These are phyloP conservation scores for Serinus canaria DNA, from an alignment of 2,113 vertebrate genomes.

Conservation along the genomic window DNA sequence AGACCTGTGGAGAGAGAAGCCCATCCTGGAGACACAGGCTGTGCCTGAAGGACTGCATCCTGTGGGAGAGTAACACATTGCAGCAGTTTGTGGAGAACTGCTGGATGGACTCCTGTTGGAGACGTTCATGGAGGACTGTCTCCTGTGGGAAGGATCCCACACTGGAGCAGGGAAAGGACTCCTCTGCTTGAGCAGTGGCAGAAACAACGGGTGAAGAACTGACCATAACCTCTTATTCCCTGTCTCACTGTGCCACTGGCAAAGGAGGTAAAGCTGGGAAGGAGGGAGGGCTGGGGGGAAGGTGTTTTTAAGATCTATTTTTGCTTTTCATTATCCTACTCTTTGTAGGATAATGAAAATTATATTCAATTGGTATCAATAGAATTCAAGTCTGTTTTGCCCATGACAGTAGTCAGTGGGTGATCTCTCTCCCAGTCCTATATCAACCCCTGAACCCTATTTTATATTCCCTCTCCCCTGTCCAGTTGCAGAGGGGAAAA, in stretches of 20 bases:
- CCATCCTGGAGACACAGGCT: not conserved
- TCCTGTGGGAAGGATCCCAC: not conserved
- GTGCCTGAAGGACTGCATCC: not conserved
- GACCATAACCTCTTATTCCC: no score
- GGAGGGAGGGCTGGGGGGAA: not conserved
- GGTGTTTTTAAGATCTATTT: not conserved
- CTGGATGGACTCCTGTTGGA: not conserved
- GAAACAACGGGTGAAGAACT: fast-evolving
- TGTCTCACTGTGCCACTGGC: not conserved
- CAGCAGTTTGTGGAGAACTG: not conserved
- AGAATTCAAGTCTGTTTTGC: not conserved
- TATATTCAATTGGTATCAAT: not conserved
- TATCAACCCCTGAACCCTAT: not conserved
- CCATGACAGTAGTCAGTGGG: fast-evolving
- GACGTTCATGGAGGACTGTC: not conserved
- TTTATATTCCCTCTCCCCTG: not conserved
- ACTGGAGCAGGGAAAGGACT: not conserved
- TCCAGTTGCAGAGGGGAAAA: not conserved
- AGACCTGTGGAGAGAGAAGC: not conserved
- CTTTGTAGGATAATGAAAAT: not conserved
- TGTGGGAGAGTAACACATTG: no score
- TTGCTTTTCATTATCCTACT: not conserved
- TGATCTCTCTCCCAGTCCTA: not conserved
- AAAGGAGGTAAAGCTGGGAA: not conserved
- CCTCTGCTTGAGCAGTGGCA: fast-evolving